Percentiles rank a stretch among this genome's conserved stretches.
Evolutionary conservation across 2,888 invertebrate species (phyloP).

Genomic region (Listrodromus nycthemerus): DNA sequence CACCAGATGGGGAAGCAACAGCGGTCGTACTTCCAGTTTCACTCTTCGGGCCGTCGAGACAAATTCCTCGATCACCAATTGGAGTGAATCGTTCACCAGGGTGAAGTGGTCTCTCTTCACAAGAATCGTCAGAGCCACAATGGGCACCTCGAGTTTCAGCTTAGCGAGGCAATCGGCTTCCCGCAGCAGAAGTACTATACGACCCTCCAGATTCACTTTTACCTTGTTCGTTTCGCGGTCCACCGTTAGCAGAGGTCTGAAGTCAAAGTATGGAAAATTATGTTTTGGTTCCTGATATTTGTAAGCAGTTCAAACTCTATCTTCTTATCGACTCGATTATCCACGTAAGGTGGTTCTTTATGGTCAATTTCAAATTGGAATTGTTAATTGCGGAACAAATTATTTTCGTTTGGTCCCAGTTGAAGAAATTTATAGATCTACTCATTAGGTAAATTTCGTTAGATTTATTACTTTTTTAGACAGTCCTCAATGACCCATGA

Average conservation of each 20-base stretch:
- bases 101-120: constrained; percentile 92
- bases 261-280: too few relatives aligned
- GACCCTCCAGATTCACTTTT: constrained; percentile 91
- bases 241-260: constrained; percentile 87
- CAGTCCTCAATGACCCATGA: constrained; percentile 82
- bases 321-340: too few relatives aligned
- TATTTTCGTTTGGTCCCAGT: not conserved
- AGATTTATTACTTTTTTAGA: constrained; percentile 75
- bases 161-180: constrained; percentile 95
- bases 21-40: constrained; percentile 94
- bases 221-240: constrained; percentile 88
- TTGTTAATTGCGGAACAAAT: not conserved
- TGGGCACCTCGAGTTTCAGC: constrained; percentile 92
- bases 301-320: too few relatives aligned
- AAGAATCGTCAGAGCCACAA: constrained; percentile 92
- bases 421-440: not conserved
- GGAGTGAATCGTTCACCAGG: constrained; percentile 90
- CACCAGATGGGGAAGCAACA: constrained; percentile 95
- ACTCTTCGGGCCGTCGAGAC: constrained; percentile 90
- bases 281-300: too few relatives aligned
- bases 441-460: not conserved
- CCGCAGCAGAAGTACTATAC: constrained; percentile 90
- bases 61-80: constrained; percentile 93
- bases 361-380: too few relatives aligned
- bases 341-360: too few relatives aligned